Conservation (phyloP, 2,797 vertebrate genomes). For the Linurgus olivaceus region DNA sequence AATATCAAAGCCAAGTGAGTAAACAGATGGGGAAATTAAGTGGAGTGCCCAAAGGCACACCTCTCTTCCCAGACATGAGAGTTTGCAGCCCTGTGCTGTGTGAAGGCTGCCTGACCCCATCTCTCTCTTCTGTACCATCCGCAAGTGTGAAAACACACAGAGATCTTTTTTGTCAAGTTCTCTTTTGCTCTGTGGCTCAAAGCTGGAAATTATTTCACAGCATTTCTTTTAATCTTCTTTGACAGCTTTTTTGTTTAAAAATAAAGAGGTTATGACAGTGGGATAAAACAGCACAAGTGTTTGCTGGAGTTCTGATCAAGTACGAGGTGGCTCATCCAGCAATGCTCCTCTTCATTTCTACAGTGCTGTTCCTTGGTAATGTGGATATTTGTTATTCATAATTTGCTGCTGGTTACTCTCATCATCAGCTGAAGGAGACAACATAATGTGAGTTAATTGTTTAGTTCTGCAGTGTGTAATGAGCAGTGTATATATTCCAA, state of each 20-base stretch:
- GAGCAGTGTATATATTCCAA: not conserved
- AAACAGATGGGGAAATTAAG: not conserved
- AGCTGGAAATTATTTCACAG: not conserved
- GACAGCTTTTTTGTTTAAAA: not conserved
- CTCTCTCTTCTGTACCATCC: not conserved
- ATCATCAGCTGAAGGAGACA: not conserved
- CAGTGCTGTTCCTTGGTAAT: not conserved
- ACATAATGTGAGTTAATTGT: not conserved
- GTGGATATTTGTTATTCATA: conserved; percentile 11
- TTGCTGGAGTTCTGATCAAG: not conserved
- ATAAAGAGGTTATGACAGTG: not conserved
- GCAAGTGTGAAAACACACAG: fast-evolving
- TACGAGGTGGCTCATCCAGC: not conserved
- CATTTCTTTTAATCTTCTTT: not conserved
- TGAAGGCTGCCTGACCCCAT: not conserved
- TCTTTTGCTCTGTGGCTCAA: not conserved
- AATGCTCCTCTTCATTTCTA: not conserved
- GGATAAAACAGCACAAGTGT: not conserved
- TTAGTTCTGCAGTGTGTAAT: not conserved
- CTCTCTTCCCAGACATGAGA: not conserved
- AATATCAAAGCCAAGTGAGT: not conserved
- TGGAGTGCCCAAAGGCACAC: not conserved
- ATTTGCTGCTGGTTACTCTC: not conserved
- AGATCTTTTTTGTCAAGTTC: not conserved
- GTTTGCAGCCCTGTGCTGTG: not conserved